Evolutionary conservation across 1,140 invertebrate species (phyloP), one percentile per base, ranked within the genome.

Genomic region (Ditylenchus dipsaci): DNA sequence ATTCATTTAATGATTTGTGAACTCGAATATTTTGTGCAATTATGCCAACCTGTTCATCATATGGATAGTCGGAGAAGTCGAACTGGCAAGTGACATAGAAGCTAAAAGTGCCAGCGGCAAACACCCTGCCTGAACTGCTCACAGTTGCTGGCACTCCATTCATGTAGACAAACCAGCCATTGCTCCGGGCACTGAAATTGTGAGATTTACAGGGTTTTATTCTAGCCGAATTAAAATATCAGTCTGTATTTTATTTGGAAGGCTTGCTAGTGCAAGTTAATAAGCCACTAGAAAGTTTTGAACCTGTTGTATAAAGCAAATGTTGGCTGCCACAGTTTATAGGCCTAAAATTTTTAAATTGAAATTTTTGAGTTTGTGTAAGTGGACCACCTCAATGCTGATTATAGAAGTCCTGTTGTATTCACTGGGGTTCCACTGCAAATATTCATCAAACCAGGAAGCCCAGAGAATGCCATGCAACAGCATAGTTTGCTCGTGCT

Each of bases 311-410:
- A 83, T 13, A 82, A 71, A 5, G 81, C 73, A 23, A 82, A 72
- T 5, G 79, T 77, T 13, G 80, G 80, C 63, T 83, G 82, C 80
- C 80, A 82, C 19, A 82, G 74, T 53, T 75, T 81, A 67, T 68
- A 79, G 0, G 79, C 38, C 19, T 38, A 38, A 38, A 38, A 5
- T 38, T 11, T 38, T 38, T 5, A 5, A 38, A 11, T 11, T 5
- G 33, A 3, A 38, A 11, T 11, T 38, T 38, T 38, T 38, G n/a
- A n/a, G n/a, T n/a, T n/a, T n/a, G n/a, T 38, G 3, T 38, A 38
- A 38, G 33, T 5, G 33, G 11, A 38, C 33, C 33, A 38, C 33
- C 33, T 83, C 68, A 33, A 82, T 76, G 3, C 65, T 43, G 3
- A 82, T 61, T 27, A 63, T 63, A 21, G 63, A 47, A 9, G 80